A percentile compares a stretch with the other conserved stretches of the same genome.
phyloP scores from a whole-genome alignment of 2,888 invertebrate genomes.

The Eustalomyia histrio region DNA sequence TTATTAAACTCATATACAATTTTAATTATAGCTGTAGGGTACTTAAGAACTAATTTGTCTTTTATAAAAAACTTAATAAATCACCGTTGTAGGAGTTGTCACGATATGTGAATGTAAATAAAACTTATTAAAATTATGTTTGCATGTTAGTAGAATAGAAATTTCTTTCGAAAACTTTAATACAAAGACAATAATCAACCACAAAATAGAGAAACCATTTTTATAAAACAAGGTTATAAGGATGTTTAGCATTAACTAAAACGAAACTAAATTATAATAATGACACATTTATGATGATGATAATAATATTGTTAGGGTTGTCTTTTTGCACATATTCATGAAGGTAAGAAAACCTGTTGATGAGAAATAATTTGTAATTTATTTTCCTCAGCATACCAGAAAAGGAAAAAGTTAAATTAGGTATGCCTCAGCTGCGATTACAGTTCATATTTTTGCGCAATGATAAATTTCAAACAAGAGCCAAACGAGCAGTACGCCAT shows the following conservation, averaged over 20 bases:
- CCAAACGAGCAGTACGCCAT: constrained; percentile 83
- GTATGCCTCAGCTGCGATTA: constrained; percentile 83
- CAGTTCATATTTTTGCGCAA: constrained; percentile 87
- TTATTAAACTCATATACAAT: no score
- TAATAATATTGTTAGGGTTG: constrained; percentile 8
- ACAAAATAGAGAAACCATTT: constrained; percentile 29
- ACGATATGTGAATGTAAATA: constrained; percentile 57
- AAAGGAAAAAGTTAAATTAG: constrained; percentile 80
- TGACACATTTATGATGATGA: constrained; percentile 37
- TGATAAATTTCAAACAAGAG: constrained; percentile 84
- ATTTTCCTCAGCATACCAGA: constrained; percentile 72
- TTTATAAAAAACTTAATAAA: constrained; percentile 7
- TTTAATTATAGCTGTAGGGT: no score
- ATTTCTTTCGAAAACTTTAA: constrained; percentile 37
- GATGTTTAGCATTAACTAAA: background rate
- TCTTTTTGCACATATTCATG: no score
- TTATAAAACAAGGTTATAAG: constrained; percentile 37
- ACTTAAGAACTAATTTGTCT: background rate
- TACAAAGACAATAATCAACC: constrained; percentile 33
- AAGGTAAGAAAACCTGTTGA: background rate
- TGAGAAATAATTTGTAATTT: background rate
- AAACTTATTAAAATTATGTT: constrained; percentile 57
- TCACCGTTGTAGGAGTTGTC: constrained; percentile 42
- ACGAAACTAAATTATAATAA: constrained; percentile 37
- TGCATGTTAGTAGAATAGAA: constrained; percentile 49